Percentiles rank a stretch among this genome's conserved stretches.
phyloP scores from a whole-genome alignment of 2,113 vertebrate genomes.

The Choloepus hoffmanni region DNA sequence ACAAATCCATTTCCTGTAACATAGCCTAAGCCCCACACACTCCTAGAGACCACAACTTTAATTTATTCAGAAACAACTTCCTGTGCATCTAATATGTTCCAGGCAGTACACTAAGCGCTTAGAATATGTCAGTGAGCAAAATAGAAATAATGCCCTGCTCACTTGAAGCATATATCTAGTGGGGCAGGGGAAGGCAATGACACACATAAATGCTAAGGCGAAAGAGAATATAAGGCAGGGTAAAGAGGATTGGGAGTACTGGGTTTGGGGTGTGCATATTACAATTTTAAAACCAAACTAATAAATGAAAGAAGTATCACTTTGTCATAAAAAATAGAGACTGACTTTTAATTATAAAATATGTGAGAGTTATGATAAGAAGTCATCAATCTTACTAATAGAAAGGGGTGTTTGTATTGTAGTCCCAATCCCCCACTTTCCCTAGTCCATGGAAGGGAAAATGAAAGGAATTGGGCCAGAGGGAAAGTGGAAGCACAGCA shows the following conservation, averaged over 20 bases:
- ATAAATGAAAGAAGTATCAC: background rate
- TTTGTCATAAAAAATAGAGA: background rate
- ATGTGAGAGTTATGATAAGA: background rate
- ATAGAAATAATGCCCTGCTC: background rate
- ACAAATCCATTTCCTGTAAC: background rate
- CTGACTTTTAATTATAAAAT: background rate
- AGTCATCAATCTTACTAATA: background rate
- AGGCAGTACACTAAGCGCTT: background rate
- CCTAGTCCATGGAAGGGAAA: background rate
- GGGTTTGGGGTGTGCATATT: background rate
- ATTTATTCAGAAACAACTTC: conserved; percentile 36
- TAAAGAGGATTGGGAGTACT: background rate
- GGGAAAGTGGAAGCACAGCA: background rate
- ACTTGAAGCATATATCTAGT: background rate
- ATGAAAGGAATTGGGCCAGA: background rate
- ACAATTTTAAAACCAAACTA: background rate
- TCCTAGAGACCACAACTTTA: background rate
- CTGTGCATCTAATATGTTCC: background rate
- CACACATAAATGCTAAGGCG: background rate
- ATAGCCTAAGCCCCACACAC: background rate
- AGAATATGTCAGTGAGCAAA: background rate
- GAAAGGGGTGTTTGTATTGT: background rate
- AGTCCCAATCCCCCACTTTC: background rate
- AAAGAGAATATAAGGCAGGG: background rate
- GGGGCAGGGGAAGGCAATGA: conserved; percentile 14